Base-by-base conservation (phyloP, 2,113 vertebrate genomes). In the Leuciscus idus region DNA sequence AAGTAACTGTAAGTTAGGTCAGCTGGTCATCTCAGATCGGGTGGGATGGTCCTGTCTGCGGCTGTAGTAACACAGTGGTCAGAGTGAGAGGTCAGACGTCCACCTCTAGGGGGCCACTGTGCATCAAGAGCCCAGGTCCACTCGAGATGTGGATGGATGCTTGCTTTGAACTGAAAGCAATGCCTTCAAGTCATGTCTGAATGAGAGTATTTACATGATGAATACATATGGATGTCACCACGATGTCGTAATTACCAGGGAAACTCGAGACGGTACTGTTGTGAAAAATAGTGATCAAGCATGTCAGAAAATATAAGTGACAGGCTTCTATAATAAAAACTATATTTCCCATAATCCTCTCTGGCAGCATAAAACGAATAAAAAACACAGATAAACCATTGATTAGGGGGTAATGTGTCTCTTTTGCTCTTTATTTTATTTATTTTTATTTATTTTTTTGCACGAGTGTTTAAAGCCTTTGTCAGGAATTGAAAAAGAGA, bases 31-130 rank as follows among this genome's bases (percentile, higher is more conserved):
- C 39, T 33, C 57, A 62, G 55, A 61, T 72, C 8, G 23, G 66
- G 59, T 50, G 12, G 73, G 17, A 19, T 4, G n/a, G 28, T 66
- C 46, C n/a, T 28, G 57, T 30, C 21, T 30, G 13, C 55, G 33
- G 28, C 52, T 36, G 28, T 4, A 33, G 43, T 57, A 23, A 13
- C 13, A 26, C 23, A 68, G 64, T 4, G 6, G 30, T 39, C 68
- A 72, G 33, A 76, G 13, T 62, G 87, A 77, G 10, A 6, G 46
- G 50, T 39, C 26, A 78, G 48, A 50, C 50, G 55, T 72, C 52
- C 28, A 78, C 83, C 82, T 89, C 77, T 85, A 89, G 77, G 28
- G 82, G 85, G 77, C 82, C 78, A 78, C 19, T 48, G 57, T 61
- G 82, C 55, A 61, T 81, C 33, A 12, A 55, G n/a, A 50, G 26